Evolutionary conservation across 2,888 invertebrate species (phyloP).

Genomic region (Drosophila peninsularis): DNA sequence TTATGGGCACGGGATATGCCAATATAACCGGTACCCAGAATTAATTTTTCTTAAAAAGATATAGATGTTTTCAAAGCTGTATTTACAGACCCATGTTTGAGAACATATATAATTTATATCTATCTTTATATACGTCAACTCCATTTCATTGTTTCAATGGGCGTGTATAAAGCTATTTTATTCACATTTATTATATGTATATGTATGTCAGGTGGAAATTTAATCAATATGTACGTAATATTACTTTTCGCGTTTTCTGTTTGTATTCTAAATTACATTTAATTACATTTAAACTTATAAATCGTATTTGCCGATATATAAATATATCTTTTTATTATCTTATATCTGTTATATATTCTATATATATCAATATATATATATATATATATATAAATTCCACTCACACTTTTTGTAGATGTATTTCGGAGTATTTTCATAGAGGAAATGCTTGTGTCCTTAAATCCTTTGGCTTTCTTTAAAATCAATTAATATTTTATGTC

Average conservation of each 20-base stretch:
- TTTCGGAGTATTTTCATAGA: neutral
- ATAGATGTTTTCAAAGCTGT: neutral
- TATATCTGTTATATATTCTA: neutral
- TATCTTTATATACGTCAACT: neutral
- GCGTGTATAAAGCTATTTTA: conserved; percentile 1
- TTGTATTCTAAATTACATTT: neutral
- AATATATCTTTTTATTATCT: neutral
- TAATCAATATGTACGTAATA: conserved; percentile 3
- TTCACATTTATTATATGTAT: neutral
- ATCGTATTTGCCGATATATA: neutral
- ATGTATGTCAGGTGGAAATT: conserved; percentile 10
- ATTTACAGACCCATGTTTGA: neutral
- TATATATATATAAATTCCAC: neutral
- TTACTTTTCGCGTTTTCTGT: neutral
- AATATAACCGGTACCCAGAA: neutral
- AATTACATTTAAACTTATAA: neutral
- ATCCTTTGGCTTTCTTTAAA: neutral
- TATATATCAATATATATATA: neutral
- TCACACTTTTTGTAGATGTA: conserved; percentile 4
- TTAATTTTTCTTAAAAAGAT: neutral
- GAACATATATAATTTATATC: neutral
- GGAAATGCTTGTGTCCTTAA: neutral
- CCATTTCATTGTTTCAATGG: neutral
- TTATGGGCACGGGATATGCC: neutral
- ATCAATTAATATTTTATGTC: conserved; percentile 4